Base-by-base conservation (phyloP, 2,888 invertebrate species). In the Phyto melanocephala region DNA sequence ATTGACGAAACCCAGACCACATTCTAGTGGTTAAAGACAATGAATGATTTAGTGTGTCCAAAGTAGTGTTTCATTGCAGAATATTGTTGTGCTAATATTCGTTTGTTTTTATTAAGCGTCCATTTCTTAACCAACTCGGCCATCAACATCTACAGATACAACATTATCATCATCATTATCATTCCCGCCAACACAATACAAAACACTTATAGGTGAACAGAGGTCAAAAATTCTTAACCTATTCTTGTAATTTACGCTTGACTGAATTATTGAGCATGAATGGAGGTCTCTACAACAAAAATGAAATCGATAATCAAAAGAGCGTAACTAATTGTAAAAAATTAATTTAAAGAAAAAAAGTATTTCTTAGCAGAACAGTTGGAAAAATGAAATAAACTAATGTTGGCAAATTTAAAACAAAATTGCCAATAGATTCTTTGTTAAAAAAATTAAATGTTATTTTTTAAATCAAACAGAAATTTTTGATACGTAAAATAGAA, bases 1-100 rank as follows among this genome's bases (percentile, higher is more conserved):
- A 68, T 40, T 68, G 50, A 54, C 62, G 52, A 79, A 65, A 35
- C 40, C 40, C 47, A 58, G 71, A 71, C 71, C 65, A 72, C 71
- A 79, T 72, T 72, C 63, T 72, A 45, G 50, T 71, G 78, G 71
- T 79, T 58, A 71, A 71, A 56, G 47, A 11, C 42, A 78, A 24
- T 77, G 50, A 47, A 47, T 47, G 72, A 52, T 42, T 54, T 52
- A 37, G 17, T 62, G 11, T 54, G 33, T 42, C 42, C 62, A 33
- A 54, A 42, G n/a, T 45, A 22, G 15, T 17, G 8, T 17, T 17
- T 6, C 1, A 22, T 45, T 37, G 45, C 8, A 22, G n/a, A 35
- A 67, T 20, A 28, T 47, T 75, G 45, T 35, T 10, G 5, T 42
- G 10, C n/a, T 6, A 28, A 28, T 28, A 28, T 5, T 28, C 6